Conservation (phyloP, 2,888 invertebrate species). For the Thecocarcelia acutangulata region DNA sequence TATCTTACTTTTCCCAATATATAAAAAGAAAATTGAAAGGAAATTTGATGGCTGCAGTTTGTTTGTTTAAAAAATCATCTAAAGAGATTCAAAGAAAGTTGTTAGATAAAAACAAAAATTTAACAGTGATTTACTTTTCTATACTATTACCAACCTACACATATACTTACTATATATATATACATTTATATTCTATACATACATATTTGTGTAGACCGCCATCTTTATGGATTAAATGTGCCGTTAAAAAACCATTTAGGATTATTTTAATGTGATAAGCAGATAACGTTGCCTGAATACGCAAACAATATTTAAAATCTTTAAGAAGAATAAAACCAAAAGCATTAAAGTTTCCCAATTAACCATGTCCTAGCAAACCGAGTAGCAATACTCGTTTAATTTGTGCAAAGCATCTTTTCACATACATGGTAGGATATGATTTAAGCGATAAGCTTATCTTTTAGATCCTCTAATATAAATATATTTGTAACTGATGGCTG, state of each 20-base stretch:
- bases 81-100: slow-evolving; percentile 11
- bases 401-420: too few species aligned
- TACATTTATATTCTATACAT: not conserved
- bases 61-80: slow-evolving; percentile 39
- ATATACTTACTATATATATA: not conserved
- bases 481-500: too few species aligned
- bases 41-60: slow-evolving; percentile 33
- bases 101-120: slow-evolving; percentile 13
- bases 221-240: slow-evolving; percentile 75
- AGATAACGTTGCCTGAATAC: slow-evolving; percentile 78
- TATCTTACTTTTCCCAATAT: slow-evolving; percentile 22
- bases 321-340: slow-evolving; percentile 25
- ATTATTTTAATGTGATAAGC: slow-evolving; percentile 80
- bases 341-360: not conserved
- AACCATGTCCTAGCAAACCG: not conserved
- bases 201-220: slow-evolving; percentile 65
- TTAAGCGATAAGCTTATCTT: too few species aligned
- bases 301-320: slow-evolving; percentile 76
- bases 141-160: not conserved
- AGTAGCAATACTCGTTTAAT: too few species aligned
- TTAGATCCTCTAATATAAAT: too few species aligned
- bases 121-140: slow-evolving; percentile 36
- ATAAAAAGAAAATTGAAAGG: slow-evolving; percentile 2
- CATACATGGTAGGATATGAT: too few species aligned
- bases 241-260: slow-evolving; percentile 80